A percentile compares a stretch with the other conserved stretches of the same genome.
phyloP scores from a whole-genome alignment of 2,113 vertebrate species.

The Piaya cayana region DNA sequence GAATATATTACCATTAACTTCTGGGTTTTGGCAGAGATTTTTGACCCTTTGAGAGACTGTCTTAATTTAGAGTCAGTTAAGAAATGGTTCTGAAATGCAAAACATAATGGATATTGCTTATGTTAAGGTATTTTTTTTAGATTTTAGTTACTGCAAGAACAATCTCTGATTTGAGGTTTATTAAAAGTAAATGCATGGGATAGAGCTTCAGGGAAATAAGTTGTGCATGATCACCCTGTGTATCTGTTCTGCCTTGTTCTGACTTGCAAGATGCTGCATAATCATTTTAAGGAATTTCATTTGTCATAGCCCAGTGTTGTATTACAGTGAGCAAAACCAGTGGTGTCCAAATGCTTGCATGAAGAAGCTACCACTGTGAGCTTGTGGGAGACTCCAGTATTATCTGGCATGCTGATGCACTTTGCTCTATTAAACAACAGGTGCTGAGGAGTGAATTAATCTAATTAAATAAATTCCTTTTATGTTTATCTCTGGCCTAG shows the following conservation, averaged over 20 bases:
- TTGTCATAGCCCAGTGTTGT: conserved; percentile 1
- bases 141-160: not conserved
- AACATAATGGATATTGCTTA: not conserved
- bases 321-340: conserved; percentile 18
- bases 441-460: conserved; percentile 49
- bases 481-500: conserved; percentile 63
- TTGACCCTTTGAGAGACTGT: not conserved
- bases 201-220: not conserved
- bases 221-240: not conserved
- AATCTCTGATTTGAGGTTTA: not conserved
- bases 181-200: not conserved
- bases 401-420: conserved; percentile 55
- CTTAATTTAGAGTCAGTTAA: not conserved
- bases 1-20: not conserved
- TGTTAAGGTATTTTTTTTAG: not conserved
- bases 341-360: not conserved
- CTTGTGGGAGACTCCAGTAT: conserved; percentile 27
- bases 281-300: conserved; percentile 41
- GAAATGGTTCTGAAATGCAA: not conserved
- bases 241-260: conserved; percentile 3
- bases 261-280: conserved; percentile 17
- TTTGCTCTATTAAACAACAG: conserved; percentile 42
- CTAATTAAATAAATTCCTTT: conserved; percentile 68
- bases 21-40: not conserved
- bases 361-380: not conserved